Base-by-base conservation (phyloP, 2,797 vertebrate genomes). In the Danionella dracula region DNA sequence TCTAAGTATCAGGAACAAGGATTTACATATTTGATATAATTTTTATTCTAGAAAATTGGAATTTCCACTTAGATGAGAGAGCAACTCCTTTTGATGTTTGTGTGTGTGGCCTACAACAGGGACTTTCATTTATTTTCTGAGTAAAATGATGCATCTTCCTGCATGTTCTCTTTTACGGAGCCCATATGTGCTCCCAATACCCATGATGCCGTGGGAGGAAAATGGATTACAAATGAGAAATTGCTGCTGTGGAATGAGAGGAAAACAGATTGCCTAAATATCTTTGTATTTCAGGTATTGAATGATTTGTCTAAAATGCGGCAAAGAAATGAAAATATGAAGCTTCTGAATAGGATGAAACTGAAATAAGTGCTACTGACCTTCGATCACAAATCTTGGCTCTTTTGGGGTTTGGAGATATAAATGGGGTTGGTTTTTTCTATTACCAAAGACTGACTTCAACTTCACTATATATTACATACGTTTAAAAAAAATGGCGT, bases 151-250 rank as follows among this genome's bases (percentile, higher is more conserved):
- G 80, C 68, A 73, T 64, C 40, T 50, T 23, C 51, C 13, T 2
- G 70, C 71, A 15, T 58, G 66, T 46, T 72, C 46, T 61, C 67
- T 34, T 16, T 56, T 66, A 51, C 8, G 21, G 41, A 56, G 51
- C 51, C 63, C 67, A 58, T 75, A 75, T 76, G 76, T 76, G 15
- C 70, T 66, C 45, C 59, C 42, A 57, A 62, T 44, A 49, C 79
- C 78, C 76, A 61, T 51, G 35, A 77, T 75, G 56, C 60, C 75
- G 71, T 54, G 71, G 46, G 69, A 70, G 70, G 68, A 68, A 62
- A 68, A 61, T 53, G 44, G 20, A 76, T 68, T 27, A 55, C 53
- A 59, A 70, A 81, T 78, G 76, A 78, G 71, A 75, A 79, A 81
- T 76, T 31, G 74, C 78, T 79, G 59, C 67, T 68, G 31, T 66